These are phyloP conservation scores for Pollachius pollachius DNA, from an alignment of 2,113 vertebrate species.

Conservation along the genomic window DNA sequence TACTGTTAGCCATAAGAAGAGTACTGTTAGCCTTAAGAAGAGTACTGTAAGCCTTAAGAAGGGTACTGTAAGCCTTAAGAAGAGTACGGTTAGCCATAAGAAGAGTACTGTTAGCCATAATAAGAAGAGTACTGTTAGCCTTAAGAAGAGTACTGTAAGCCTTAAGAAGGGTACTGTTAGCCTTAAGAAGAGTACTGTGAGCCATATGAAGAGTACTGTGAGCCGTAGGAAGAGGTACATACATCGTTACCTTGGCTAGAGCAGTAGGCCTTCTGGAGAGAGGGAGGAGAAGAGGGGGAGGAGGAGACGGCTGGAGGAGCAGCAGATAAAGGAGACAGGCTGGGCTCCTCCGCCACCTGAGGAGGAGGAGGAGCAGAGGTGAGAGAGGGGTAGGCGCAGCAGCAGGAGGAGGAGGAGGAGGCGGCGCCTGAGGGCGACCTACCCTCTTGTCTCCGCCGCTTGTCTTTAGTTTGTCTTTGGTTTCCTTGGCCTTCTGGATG, in stretches of 20 bases:
- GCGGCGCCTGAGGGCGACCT: neutral
- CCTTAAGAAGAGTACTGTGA: too few relatives aligned
- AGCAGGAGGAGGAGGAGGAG: constrained; percentile 8
- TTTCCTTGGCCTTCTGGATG: constrained; percentile 96
- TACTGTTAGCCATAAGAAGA: too few relatives aligned
- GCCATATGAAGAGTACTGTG: too few relatives aligned
- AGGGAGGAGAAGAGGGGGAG: constrained; percentile 67
- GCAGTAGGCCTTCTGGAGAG: constrained; percentile 81
- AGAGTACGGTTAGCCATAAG: too few relatives aligned
- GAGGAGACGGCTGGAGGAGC: constrained; percentile 55
- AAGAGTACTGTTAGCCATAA: too few relatives aligned
- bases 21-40: too few relatives aligned
- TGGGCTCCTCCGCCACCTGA: constrained; percentile 91
- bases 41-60: too few relatives aligned
- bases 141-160: too few relatives aligned
- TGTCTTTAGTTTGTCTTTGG: constrained; percentile 76
- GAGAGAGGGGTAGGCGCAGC: constrained; percentile 27
- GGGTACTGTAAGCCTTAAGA: too few relatives aligned
- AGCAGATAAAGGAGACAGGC: constrained; percentile 70
- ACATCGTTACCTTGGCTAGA: constrained; percentile 97
- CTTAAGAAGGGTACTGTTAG: too few relatives aligned
- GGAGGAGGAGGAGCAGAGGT: constrained; percentile 60
- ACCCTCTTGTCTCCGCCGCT: constrained; percentile 83
- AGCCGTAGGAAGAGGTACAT: constrained; percentile 65
- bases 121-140: too few relatives aligned